Conservation (phyloP, 1,140 invertebrate species). For the Bradynema listronoti region DNA sequence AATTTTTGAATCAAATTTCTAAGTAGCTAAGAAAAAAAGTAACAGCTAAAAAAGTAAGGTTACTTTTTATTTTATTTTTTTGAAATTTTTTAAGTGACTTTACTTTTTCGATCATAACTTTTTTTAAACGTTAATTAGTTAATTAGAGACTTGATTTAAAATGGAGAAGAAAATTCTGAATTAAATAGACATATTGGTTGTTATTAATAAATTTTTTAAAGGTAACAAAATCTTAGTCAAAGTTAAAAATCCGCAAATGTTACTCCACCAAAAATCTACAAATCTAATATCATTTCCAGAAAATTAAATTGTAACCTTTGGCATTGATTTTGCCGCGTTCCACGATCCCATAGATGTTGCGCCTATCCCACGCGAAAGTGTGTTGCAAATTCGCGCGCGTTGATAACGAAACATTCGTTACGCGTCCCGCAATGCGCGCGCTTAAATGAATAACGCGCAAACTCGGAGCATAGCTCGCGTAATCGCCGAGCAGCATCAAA, state of each 20-base stretch:
- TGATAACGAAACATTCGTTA: conserved; percentile 3
- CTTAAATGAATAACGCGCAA: conserved; percentile 7
- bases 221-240: not conserved
- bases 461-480: conserved; percentile 6
- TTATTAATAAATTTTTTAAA: not conserved
- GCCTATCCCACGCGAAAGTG: conserved; percentile 16
- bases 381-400: conserved; percentile 1
- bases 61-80: too few relatives aligned
- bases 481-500: conserved; percentile 7
- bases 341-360: conserved; percentile 16
- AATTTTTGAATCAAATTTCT: too few relatives aligned
- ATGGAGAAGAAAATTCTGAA: not conserved
- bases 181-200: not conserved
- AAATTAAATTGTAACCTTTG: not conserved
- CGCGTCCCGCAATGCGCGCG: conserved; percentile 10
- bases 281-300: not conserved
- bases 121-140: not conserved
- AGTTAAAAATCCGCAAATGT: not conserved
- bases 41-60: too few relatives aligned
- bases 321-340: conserved; percentile 10
- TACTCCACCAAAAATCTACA: not conserved
- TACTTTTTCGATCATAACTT: too few relatives aligned
- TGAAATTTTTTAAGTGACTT: too few relatives aligned
- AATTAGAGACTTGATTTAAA: not conserved
- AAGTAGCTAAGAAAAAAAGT: too few relatives aligned